Conservation (phyloP, 2,888 invertebrate species). For the Nowickia ferox region DNA sequence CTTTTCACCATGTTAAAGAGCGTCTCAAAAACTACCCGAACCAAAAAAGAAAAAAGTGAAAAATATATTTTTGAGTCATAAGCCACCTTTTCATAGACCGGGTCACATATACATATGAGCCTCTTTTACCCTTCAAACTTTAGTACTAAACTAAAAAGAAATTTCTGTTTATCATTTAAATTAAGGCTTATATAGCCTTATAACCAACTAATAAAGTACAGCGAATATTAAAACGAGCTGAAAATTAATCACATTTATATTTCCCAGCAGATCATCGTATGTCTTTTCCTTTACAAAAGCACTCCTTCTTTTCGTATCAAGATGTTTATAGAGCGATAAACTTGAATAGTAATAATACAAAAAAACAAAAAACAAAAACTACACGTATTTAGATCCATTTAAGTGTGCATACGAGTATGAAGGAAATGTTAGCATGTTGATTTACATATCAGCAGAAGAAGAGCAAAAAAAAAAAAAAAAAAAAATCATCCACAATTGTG, state of each 20-base stretch:
- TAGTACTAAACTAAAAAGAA: not conserved
- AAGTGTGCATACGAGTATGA: not conserved
- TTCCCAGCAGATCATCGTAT: not conserved
- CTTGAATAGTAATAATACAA: constrained; percentile 12
- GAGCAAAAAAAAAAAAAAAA: too few species aligned
- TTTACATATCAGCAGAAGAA: not conserved
- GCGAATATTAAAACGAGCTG: constrained; percentile 22
- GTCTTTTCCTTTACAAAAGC: constrained; percentile 31
- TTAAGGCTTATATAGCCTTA: not conserved
- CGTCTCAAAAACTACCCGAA: too few species aligned
- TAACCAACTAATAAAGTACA: not conserved
- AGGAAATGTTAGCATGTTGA: constrained; percentile 35
- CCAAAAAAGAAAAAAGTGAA: too few species aligned
- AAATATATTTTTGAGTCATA: too few species aligned
- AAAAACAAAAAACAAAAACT: not conserved
- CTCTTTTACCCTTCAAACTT: not conserved
- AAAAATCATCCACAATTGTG: constrained; percentile 20
- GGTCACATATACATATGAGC: too few species aligned
- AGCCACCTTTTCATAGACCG: too few species aligned
- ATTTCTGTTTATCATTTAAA: not conserved
- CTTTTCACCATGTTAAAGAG: too few species aligned
- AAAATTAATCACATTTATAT: constrained; percentile 41
- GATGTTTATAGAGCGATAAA: constrained; percentile 47
- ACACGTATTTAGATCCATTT: constrained; percentile 1
- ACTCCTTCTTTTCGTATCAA: constrained; percentile 45